phyloP scores from a whole-genome alignment of 1,140 invertebrate species.

The Diploscapter pachys region DNA sequence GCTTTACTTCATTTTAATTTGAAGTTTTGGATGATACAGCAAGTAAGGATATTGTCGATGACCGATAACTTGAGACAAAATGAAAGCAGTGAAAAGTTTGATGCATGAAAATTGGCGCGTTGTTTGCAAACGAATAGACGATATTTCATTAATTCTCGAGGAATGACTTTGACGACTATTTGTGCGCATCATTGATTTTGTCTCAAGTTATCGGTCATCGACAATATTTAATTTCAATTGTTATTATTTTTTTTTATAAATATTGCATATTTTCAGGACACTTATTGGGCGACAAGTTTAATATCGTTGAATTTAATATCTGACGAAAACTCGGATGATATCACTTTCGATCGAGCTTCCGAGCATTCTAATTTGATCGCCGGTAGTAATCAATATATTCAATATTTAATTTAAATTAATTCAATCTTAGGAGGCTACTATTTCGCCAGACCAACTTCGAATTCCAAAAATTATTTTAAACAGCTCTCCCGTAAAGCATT shows the following conservation, averaged over 20 bases:
- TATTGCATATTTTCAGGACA: slow-evolving; percentile 30
- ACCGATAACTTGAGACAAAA: too few species aligned
- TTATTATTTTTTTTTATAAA: background rate
- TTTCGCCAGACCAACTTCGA: slow-evolving; percentile 22
- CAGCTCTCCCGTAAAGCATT: slow-evolving; percentile 13
- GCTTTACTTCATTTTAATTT: slow-evolving; percentile 25
- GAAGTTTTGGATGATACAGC: slow-evolving; percentile 43
- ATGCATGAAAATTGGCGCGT: background rate
- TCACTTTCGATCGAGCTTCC: slow-evolving; percentile 39
- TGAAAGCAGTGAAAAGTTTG: too few species aligned
- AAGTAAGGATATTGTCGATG: slow-evolving; percentile 5
- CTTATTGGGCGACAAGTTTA: slow-evolving; percentile 27
- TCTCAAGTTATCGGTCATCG: too few species aligned
- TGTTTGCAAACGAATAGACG: background rate
- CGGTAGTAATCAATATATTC: slow-evolving; percentile 10
- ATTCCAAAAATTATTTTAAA: slow-evolving; percentile 30
- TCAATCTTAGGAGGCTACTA: slow-evolving; percentile 39
- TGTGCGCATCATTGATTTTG: too few species aligned
- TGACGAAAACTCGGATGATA: slow-evolving; percentile 16
- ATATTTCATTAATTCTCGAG: background rate
- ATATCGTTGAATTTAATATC: slow-evolving; percentile 13
- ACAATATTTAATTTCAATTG: too few species aligned
- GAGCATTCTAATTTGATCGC: slow-evolving; percentile 34
- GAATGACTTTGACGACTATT: too few species aligned
- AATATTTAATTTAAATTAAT: background rate